Evolutionary conservation across 2,113 vertebrate species (phyloP), one percentile per base, ranked within the genome.

Genomic region (Spea multiplicata): DNA sequence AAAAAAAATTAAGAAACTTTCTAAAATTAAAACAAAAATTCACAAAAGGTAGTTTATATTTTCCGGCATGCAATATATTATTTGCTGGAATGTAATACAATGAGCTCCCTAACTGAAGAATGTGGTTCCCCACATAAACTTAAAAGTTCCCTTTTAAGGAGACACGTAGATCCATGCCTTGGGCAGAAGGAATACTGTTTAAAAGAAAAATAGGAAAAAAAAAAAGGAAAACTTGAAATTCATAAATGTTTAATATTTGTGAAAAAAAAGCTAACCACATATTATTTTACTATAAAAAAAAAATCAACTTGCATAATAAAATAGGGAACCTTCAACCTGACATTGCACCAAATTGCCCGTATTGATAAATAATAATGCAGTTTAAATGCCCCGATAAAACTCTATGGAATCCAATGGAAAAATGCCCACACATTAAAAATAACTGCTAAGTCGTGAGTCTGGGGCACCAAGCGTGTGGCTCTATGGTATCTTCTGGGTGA

Each of bases 341-440:
- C 47, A 80, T 74, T 74, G 78, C 78, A 80, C 71, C 64, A 74
- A 50, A 68, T 61, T 74, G 71, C 62, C 57, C 52, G 14, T 6
- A 52, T 73, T 66, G 77, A 79, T 79, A 79, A 79, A 79, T 67
- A 79, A 44, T 50, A 66, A 66, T 73, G 70, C 59, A 57, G 65
- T 66, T 45, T 68, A 71, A 80, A 80, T 80, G 78, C 78, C 78
- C 78, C 16, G 73, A 80, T 16, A 80, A 57, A 73, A 48, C 49
- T 73, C 64, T 80, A 74, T 68, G 44, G 16, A 80, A 80, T 80
- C 52, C n/a, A 46, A 68, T 47, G 45, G 67, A 68, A 67, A 64
- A 74, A 80, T 80, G 78, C 78, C 78, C 71, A 55, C 57, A 14
- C 66, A 73, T 44, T 57, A 8, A 62, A 9, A 48, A 30, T 73